These are phyloP conservation scores for Eretmodus cyanostictus DNA, from an alignment of 2,113 vertebrate species.

Conservation along the genomic window DNA sequence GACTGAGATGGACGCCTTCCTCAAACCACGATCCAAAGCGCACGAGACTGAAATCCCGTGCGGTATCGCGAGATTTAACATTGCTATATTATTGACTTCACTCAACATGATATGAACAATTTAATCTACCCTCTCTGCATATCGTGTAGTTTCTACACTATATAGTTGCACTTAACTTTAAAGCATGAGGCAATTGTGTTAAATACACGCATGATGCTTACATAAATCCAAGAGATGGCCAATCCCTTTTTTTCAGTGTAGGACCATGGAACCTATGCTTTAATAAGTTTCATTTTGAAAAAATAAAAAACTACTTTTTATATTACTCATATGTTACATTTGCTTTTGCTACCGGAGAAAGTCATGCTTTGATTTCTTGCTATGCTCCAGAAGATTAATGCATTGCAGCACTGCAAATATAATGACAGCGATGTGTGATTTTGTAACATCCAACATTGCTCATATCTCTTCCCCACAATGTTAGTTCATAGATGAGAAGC, in stretches of 20 bases:
- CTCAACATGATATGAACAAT: background rate
- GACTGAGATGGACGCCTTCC: background rate
- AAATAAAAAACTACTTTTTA: background rate
- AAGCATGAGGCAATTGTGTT: background rate
- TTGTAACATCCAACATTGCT: background rate
- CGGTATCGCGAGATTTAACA: accelerated
- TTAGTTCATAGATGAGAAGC: background rate
- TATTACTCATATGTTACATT: background rate
- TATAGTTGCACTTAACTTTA: background rate
- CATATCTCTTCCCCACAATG: background rate
- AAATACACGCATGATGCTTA: background rate
- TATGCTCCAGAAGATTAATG: background rate
- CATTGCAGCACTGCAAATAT: background rate
- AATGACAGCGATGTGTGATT: background rate
- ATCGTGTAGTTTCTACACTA: background rate
- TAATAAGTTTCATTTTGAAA: background rate
- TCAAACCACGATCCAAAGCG: background rate
- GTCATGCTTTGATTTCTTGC: background rate
- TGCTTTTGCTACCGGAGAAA: background rate
- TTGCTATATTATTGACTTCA: background rate
- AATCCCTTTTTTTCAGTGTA: background rate
- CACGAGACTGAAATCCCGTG: background rate
- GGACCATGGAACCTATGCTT: background rate
- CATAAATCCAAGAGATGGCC: background rate
- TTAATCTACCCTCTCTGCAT: background rate